A percentile compares a stretch with the other conserved stretches of the same genome.
These are phyloP conservation scores for Aptenodytes forsteri DNA, from an alignment of 2,113 vertebrate genomes.

Conservation along the genomic window DNA sequence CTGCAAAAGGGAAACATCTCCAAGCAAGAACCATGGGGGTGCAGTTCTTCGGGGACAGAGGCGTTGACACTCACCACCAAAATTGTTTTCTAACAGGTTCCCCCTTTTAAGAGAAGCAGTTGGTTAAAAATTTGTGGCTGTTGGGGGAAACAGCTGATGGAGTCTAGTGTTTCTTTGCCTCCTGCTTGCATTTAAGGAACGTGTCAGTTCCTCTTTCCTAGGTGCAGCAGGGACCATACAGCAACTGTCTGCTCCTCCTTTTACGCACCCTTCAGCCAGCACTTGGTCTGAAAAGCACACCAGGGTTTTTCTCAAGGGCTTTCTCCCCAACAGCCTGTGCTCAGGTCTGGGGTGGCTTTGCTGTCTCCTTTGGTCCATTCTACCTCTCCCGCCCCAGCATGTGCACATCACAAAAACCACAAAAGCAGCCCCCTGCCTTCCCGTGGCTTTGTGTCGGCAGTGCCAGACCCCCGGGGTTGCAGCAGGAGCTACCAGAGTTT, in stretches of 20 bases:
- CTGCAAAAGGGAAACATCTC: not conserved
- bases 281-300: not conserved
- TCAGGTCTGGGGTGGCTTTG: not conserved
- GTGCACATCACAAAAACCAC: not conserved
- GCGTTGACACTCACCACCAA: not conserved
- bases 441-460: not conserved
- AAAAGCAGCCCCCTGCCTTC: not conserved
- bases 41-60: not conserved
- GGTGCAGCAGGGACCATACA: not conserved
- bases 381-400: not conserved
- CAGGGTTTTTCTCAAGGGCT: not conserved
- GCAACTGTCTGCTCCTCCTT: not conserved
- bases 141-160: not conserved
- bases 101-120: not conserved
- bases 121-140: not conserved
- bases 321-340: accelerated
- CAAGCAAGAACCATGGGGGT: not conserved
- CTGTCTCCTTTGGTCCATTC: not conserved
- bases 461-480: accelerated
- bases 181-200: not conserved
- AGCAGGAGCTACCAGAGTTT: not conserved
- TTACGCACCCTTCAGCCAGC: not conserved
- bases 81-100: not conserved
- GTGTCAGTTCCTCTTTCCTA: not conserved
- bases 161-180: not conserved